Base-by-base conservation (phyloP, 1,140 invertebrate species). In the Calephelis nemesis region DNA sequence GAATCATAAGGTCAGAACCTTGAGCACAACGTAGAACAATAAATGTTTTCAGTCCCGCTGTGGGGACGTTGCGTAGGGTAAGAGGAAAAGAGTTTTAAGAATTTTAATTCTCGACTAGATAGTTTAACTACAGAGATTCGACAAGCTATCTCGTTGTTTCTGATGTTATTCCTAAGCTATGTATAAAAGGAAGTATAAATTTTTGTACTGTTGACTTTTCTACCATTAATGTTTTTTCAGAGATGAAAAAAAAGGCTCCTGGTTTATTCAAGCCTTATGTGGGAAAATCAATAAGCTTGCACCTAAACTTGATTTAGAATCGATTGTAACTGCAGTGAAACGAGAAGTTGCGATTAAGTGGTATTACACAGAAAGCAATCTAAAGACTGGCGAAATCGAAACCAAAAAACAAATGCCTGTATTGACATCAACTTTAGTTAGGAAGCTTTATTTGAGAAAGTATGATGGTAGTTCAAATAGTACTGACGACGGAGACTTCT, bases 381-480 rank as follows among this genome's bases (percentile, higher is more conserved):
- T 67, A 12, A 15, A 64, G 4, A 84, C 77, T 0, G 64, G 60
- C 0, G 77, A 82, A 42, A 70, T 78, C 40, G 77, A 82, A 13
- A 74, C 77, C 10, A 83, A 84, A 63, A 87, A 85, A 66, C 87
- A 89, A 65, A 87, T 87, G 78, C 87, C 87, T 0, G 80, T 85
- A 0, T 64, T 81, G 0, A 86, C 83, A 0, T 85, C 87, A 0
- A 86, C 87, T 1, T 65, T 89, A 15, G 83, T 86, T 62, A 75
- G 84, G 19, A 86, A 87, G 63, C 47, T 87, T 60, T 82, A 78
- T 77, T 67, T 89, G 10, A 83, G 70, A 58, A 81, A 74, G 13
- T 81, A 65, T 67, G 11, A 15, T 60, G 2, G 10, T 40, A 10
- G 30, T 30, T 0, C 11, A 6, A 60, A 12, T 60, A 60, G 42